Conservation (phyloP, 2,797 vertebrate species). For the Philypnodon macrostomus region DNA sequence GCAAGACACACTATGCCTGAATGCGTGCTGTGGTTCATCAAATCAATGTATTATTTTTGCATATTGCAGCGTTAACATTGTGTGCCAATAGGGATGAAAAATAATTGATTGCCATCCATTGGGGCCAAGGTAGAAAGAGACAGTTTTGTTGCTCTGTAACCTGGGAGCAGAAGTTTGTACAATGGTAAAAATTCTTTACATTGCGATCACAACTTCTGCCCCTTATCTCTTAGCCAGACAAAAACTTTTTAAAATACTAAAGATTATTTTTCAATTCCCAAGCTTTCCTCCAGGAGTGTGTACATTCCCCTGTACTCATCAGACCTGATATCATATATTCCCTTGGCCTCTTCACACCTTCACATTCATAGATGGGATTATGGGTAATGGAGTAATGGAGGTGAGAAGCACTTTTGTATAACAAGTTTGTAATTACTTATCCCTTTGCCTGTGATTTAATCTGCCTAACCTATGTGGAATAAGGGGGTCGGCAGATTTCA, state of each 20-base stretch:
- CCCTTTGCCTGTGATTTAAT: conserved; percentile 58
- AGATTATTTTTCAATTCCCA: conserved; percentile 73
- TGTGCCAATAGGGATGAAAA: no score
- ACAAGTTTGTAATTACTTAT: conserved; percentile 66
- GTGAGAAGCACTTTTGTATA: conserved; percentile 52
- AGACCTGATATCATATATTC: conserved; percentile 55
- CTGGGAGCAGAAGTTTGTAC: conserved; percentile 25
- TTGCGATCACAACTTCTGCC: conserved; percentile 36
- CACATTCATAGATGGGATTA: conserved; percentile 51
- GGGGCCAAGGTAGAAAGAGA: no score
- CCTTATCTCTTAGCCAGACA: conserved; percentile 56
- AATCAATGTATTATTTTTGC: no score
- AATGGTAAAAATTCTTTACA: conserved; percentile 28
- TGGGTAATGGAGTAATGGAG: conserved; percentile 47
- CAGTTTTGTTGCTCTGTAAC: conserved; percentile 31
- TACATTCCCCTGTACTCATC: conserved; percentile 48
- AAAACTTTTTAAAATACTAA: conserved; percentile 53
- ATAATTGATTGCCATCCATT: no score
- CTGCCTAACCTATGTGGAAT: conserved; percentile 5
- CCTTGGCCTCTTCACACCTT: conserved; percentile 41
- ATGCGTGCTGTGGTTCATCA: no score
- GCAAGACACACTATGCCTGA: no score
- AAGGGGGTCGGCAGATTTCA: conserved; percentile 64
- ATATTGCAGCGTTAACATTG: no score
- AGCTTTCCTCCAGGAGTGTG: conserved; percentile 45